Percentiles rank a stretch among this genome's conserved stretches.
Conservation (phyloP, 2,113 vertebrate genomes). For the Rhinolophus ferrumequinum region DNA sequence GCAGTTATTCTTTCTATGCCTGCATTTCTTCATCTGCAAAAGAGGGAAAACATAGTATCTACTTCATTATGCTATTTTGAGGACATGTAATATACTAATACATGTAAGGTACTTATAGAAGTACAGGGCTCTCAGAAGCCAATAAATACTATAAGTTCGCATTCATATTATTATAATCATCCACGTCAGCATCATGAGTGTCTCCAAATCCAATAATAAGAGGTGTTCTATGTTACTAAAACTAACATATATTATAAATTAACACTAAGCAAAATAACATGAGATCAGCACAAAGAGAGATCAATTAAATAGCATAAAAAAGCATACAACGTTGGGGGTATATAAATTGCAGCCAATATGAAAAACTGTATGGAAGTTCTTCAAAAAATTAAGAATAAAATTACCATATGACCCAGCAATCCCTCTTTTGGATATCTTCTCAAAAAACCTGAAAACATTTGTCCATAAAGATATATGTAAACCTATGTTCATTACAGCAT, state of each 20-base stretch:
- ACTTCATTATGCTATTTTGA: not conserved
- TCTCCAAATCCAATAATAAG: not conserved
- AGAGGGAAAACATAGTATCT: not conserved
- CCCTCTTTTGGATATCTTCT: too few relatives aligned
- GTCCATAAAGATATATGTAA: too few relatives aligned
- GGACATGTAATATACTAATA: not conserved
- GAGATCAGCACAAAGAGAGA: not conserved
- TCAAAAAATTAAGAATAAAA: too few relatives aligned
- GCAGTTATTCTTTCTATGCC: not conserved
- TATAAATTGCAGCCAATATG: too few relatives aligned
- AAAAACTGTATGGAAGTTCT: too few relatives aligned
- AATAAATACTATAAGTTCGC: not conserved
- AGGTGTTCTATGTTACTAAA: not conserved
- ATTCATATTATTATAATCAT: not conserved
- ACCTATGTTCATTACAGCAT: too few relatives aligned
- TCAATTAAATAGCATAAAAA: not conserved
- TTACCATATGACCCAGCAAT: too few relatives aligned
- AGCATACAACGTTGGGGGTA: too few relatives aligned
- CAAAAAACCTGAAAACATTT: too few relatives aligned
- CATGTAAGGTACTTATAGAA: not conserved
- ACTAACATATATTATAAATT: not conserved
- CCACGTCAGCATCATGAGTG: not conserved
- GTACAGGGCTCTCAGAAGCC: not conserved
- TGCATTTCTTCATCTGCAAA: not conserved
- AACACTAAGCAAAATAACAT: not conserved